phyloP scores from a whole-genome alignment of 2,888 invertebrate genomes.

The Microchrysa polita region DNA sequence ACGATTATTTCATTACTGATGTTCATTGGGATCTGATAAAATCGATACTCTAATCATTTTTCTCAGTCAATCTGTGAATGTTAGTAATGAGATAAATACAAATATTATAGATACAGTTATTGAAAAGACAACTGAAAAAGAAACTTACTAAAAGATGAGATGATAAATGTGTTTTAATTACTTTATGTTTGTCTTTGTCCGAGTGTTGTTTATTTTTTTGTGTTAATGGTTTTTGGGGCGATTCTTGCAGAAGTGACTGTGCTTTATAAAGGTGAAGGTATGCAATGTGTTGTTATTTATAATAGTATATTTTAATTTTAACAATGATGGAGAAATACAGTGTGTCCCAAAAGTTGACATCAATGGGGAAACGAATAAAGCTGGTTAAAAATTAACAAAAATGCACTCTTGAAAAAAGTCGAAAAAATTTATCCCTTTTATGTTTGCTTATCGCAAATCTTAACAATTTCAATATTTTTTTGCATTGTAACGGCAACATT shows the following conservation, averaged over 20 bases:
- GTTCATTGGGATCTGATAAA: conserved; percentile 13
- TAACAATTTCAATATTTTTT: too few species aligned
- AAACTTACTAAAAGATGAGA: conserved; percentile 22
- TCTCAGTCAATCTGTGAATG: conserved; percentile 16
- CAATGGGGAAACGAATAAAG: too few species aligned
- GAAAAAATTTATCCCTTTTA: too few species aligned
- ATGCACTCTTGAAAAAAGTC: too few species aligned
- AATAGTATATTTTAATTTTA: too few species aligned
- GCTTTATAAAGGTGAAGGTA: neutral
- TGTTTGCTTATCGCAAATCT: too few species aligned
- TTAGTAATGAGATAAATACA: neutral
- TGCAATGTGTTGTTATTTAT: too few species aligned
- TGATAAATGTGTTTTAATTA: conserved; percentile 31
- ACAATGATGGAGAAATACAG: too few species aligned
- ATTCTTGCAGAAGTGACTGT: neutral
- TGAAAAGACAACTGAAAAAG: conserved; percentile 16
- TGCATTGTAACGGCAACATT: too few species aligned
- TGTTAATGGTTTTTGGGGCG: neutral
- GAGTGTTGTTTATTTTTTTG: neutral
- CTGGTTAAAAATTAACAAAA: too few species aligned
- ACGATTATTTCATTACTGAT: neutral
- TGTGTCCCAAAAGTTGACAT: too few species aligned
- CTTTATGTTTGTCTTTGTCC: conserved; percentile 25
- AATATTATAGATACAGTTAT: conserved; percentile 24
- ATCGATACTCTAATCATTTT: neutral